phyloP scores from a whole-genome alignment of 2,797 vertebrate species.

The Oreochromis grahami region DNA sequence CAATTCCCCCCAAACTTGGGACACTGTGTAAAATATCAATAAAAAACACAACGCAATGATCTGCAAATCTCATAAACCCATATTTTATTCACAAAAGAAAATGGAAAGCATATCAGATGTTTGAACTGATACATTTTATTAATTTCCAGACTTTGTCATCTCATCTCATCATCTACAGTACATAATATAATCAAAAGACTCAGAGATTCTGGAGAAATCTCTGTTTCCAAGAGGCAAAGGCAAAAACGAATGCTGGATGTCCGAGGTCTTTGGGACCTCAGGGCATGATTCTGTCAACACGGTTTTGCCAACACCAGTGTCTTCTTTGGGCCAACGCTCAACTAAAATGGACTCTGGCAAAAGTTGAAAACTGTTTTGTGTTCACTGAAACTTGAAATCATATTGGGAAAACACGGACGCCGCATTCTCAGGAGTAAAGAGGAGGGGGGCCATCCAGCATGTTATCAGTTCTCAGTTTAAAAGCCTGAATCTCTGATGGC shows the following conservation, averaged over 20 bases:
- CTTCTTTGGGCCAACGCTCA: not conserved
- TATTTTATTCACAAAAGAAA: not conserved
- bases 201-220: not conserved
- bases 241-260: not conserved
- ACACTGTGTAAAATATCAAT: not conserved
- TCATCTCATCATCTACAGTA: not conserved
- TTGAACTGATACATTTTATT: not conserved
- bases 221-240: not conserved
- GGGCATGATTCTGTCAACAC: not conserved
- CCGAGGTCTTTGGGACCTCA: not conserved
- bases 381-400: not conserved
- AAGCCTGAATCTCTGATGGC: not conserved
- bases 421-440: not conserved
- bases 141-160: not conserved
- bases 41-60: not conserved
- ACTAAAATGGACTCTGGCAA: not conserved
- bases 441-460: not conserved
- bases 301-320: not conserved
- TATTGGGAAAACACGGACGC: not conserved
- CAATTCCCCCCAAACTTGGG: not conserved
- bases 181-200: not conserved
- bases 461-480: not conserved
- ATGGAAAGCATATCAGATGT: not conserved
- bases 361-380: not conserved
- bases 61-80: not conserved